A percentile compares a stretch with the other conserved stretches of the same genome.
phyloP scores from a whole-genome alignment of 1,140 invertebrate genomes.

The Neelides sp. region DNA sequence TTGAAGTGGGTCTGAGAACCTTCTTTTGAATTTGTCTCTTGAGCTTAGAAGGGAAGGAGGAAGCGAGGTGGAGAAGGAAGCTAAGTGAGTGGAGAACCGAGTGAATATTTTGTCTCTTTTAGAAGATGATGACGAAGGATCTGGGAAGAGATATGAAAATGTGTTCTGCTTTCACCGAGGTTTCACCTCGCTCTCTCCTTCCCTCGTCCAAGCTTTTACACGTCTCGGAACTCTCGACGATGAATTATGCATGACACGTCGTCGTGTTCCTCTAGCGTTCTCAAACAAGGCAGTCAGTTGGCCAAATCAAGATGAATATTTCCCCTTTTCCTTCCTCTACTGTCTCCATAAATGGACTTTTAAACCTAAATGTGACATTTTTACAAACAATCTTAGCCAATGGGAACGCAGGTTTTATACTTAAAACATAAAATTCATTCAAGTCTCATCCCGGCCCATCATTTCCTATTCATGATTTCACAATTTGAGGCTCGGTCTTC shows the following conservation, averaged over 20 bases:
- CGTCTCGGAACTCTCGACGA: conserved; percentile 14
- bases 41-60: no score
- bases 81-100: no score
- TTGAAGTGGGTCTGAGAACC: no score
- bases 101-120: no score
- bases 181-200: neutral
- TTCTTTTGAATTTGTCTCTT: no score
- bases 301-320: conserved; percentile 28
- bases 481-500: conserved; percentile 17
- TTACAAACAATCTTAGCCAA: conserved; percentile 22
- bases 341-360: conserved; percentile 4
- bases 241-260: conserved; percentile 31
- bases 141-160: no score
- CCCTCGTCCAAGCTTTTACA: conserved; percentile 8
- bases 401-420: no score
- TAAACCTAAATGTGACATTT: conserved; percentile 22
- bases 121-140: no score
- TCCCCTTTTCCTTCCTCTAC: conserved; percentile 3
- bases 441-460: conserved; percentile 1
- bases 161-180: conserved; percentile 7
- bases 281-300: neutral
- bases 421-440: no score
- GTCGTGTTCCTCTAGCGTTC: conserved; percentile 10
- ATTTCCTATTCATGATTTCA: conserved; percentile 28
- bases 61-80: no score